phyloP scores from a whole-genome alignment of 2,113 vertebrate genomes.

The Macquaria australasica region DNA sequence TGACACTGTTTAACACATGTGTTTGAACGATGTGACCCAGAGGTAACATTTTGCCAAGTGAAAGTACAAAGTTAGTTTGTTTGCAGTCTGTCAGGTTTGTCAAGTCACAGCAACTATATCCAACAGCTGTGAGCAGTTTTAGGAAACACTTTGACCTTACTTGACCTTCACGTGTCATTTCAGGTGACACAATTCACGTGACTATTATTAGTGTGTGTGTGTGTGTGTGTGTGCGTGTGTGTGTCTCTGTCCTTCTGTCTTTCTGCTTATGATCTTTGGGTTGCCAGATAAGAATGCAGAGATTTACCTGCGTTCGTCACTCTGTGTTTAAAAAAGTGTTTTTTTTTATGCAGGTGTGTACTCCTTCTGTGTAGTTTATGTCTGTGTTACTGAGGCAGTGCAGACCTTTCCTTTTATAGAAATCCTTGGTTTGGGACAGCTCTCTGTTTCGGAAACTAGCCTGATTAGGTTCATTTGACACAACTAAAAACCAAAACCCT shows the following conservation, averaged over 20 bases:
- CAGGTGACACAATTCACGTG: conserved; percentile 5
- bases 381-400: neutral
- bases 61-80: neutral
- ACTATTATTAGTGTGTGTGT: conserved; percentile 29
- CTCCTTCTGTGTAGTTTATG: neutral
- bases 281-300: neutral
- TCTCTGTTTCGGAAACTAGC: conserved; percentile 47
- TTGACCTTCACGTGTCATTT: neutral
- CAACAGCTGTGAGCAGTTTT: conserved; percentile 9
- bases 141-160: neutral
- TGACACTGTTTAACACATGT: conserved; percentile 55
- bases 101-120: neutral
- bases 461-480: conserved; percentile 11
- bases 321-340: neutral
- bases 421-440: neutral
- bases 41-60: neutral
- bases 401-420: conserved; percentile 47
- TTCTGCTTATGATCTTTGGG: neutral
- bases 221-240: neutral
- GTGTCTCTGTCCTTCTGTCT: neutral
- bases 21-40: fast-evolving
- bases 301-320: conserved; percentile 1
- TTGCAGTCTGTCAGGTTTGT: neutral
- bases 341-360: neutral
- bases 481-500: neutral